phyloP scores from a whole-genome alignment of 1,140 invertebrate species.

The Halesus radiatus region DNA sequence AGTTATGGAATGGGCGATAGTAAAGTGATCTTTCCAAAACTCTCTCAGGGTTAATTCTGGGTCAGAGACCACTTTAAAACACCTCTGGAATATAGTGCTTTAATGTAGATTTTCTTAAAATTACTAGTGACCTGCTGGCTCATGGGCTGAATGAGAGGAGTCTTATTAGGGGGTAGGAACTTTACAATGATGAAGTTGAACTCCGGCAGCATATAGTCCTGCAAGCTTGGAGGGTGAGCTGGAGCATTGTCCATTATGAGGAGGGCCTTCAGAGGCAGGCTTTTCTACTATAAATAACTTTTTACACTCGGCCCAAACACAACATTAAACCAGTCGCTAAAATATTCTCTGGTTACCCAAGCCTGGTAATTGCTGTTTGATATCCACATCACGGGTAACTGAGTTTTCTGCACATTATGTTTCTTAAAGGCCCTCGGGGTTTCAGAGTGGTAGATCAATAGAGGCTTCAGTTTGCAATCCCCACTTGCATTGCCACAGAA shows the following conservation, averaged over 20 bases:
- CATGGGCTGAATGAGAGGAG: too few relatives aligned
- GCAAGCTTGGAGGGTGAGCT: constrained; percentile 58
- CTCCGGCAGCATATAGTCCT: constrained; percentile 56
- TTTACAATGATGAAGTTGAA: constrained; percentile 56
- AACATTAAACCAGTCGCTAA: constrained; percentile 59
- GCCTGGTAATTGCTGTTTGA: constrained; percentile 57
- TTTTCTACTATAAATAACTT: constrained; percentile 60
- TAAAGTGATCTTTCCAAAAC: too few relatives aligned
- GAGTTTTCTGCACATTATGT: constrained; percentile 56
- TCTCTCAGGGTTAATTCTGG: too few relatives aligned
- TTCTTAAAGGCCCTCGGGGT: constrained; percentile 63
- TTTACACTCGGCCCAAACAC: constrained; percentile 61
- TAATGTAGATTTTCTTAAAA: too few relatives aligned
- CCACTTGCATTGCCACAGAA: constrained; percentile 63
- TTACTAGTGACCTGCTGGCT: constrained; percentile 66
- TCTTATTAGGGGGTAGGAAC: constrained; percentile 66
- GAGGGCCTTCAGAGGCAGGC: constrained; percentile 59
- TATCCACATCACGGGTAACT: constrained; percentile 62
- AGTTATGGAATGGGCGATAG: constrained; percentile 29
- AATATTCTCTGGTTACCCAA: constrained; percentile 64
- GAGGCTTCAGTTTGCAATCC: constrained; percentile 64
- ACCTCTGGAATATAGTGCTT: too few relatives aligned
- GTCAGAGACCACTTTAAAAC: too few relatives aligned
- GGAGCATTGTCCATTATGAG: constrained; percentile 62
- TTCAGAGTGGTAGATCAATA: constrained; percentile 64